Percentiles rank a stretch among this genome's conserved stretches.
Evolutionary conservation across 2,888 invertebrate genomes (phyloP).

Genomic region (Nesidiocoris tenuis): DNA sequence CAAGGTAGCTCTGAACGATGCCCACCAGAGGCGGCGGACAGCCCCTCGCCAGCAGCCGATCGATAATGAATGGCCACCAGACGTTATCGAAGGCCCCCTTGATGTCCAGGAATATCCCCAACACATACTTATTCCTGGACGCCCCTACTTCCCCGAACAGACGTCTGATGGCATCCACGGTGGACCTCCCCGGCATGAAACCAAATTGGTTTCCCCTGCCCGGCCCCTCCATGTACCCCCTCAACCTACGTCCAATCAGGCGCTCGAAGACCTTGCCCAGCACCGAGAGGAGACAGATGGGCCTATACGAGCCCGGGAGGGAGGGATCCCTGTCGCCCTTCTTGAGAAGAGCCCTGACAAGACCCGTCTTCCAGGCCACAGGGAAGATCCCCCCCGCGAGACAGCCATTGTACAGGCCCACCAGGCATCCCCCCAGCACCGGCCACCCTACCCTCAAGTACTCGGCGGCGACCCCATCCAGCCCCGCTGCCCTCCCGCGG

Average conservation of each 20-base stretch:
- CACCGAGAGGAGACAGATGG: slow-evolving; percentile 12
- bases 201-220: not conserved
- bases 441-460: not conserved
- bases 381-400: slow-evolving; percentile 4
- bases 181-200: not conserved
- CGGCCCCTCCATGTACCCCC: not conserved
- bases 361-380: slow-evolving; percentile 9
- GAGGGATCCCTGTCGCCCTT: not conserved
- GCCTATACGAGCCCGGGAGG: not conserved
- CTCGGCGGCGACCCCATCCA: not conserved
- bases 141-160: not conserved
- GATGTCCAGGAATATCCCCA: slow-evolving; percentile 16
- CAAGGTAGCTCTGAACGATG: not conserved
- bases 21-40: not conserved
- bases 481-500: not conserved
- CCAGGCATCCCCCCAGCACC: not conserved
- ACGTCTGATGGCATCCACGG: slow-evolving; percentile 6
- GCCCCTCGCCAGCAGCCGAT: not conserved
- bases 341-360: not conserved
- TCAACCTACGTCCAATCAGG: not conserved
- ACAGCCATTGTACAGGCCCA: not conserved
- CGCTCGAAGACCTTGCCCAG: slow-evolving; percentile 20
- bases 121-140: not conserved
- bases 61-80: too few relatives aligned
- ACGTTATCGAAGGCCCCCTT: not conserved